Percentiles rank a stretch among this genome's conserved stretches.
Evolutionary conservation across 2,113 vertebrate genomes (phyloP).

Genomic region (Protobothrops mucrosquamatus): DNA sequence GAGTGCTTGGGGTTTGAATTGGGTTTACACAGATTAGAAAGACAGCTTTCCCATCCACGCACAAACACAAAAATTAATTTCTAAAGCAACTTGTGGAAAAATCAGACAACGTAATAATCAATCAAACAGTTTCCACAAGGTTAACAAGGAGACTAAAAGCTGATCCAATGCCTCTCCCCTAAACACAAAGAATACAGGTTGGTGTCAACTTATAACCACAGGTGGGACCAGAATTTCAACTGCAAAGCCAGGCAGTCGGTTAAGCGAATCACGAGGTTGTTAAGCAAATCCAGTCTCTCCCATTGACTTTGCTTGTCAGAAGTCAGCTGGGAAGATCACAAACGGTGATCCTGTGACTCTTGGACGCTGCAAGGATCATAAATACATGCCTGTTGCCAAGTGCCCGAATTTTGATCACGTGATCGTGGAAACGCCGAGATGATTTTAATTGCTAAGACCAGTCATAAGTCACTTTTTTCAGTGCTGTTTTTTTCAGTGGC

Average conservation of each 20-base stretch:
- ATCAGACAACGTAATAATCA: neutral
- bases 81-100: conserved; percentile 9
- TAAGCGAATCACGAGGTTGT: neutral
- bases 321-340: neutral
- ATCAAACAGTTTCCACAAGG: neutral
- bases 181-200: conserved; percentile 20
- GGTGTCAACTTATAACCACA: neutral
- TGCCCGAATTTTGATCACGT: neutral
- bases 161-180: neutral
- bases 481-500: neutral
- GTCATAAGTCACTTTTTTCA: neutral
- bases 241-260: neutral
- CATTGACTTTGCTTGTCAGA: neutral
- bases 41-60: conserved; percentile 31
- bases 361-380: neutral
- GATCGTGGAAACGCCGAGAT: neutral
- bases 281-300: neutral
- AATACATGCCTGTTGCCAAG: neutral
- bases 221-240: neutral
- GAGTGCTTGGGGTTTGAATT: neutral
- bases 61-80: conserved; percentile 25
- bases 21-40: conserved; percentile 28
- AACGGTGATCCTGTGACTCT: neutral
- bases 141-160: neutral
- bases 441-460: neutral